Evolutionary conservation across 2,113 vertebrate species (phyloP).

Genomic region (Mohoua ochrocephala): DNA sequence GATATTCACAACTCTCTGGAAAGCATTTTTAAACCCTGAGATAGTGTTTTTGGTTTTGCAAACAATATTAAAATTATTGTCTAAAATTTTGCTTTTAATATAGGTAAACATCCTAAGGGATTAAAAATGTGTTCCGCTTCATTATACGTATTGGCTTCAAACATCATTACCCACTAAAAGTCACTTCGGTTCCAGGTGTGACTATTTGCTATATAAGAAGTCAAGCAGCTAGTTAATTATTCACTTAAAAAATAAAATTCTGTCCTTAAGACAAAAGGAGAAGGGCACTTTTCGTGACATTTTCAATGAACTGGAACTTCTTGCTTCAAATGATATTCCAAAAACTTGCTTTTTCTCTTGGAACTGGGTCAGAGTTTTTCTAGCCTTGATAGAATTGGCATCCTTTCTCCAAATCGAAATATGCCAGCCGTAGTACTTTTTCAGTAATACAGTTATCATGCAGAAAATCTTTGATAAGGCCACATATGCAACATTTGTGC

Average conservation of each 20-base stretch:
- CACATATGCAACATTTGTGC: background rate
- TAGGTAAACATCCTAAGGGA: background rate
- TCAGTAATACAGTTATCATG: conserved; percentile 33
- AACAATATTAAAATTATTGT: background rate
- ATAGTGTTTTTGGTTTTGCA: background rate
- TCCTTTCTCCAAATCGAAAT: conserved; percentile 35
- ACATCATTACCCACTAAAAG: conserved; percentile 2
- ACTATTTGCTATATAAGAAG: background rate
- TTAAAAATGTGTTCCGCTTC: background rate
- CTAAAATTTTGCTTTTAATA: background rate
- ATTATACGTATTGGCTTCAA: background rate
- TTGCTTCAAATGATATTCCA: conserved; percentile 29
- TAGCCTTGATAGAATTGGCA: conserved; percentile 60
- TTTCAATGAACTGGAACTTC: conserved; percentile 44
- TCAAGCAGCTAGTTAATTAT: conserved; percentile 17
- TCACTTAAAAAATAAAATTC: conserved; percentile 25
- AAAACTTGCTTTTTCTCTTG: conserved; percentile 51
- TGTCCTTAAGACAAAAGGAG: conserved; percentile 7
- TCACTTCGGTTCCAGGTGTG: conserved; percentile 23
- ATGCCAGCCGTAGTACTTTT: conserved; percentile 55
- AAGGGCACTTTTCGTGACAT: conserved; percentile 7
- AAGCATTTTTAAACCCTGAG: background rate
- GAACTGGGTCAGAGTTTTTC: conserved; percentile 61
- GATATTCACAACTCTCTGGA: background rate
- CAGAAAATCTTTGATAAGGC: conserved; percentile 46